These are phyloP conservation scores for Chelonoidis abingdonii DNA, from an alignment of 2,113 vertebrate genomes.

Conservation along the genomic window DNA sequence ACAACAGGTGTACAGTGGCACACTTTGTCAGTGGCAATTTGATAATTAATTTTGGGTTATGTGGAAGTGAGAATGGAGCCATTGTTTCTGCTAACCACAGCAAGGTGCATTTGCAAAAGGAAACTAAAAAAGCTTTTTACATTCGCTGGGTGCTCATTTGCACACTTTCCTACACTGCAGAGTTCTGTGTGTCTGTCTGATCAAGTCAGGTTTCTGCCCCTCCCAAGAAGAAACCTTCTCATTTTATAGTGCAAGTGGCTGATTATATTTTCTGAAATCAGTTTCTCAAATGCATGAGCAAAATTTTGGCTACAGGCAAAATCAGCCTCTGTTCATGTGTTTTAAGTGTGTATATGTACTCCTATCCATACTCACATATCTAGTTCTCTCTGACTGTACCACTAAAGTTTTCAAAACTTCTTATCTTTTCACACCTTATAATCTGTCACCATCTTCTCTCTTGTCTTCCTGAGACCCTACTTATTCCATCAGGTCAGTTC, in stretches of 20 bases:
- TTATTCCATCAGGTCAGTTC: too few relatives aligned
- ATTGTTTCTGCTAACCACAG: constrained; percentile 41
- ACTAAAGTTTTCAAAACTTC: not conserved
- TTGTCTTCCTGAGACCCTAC: not conserved
- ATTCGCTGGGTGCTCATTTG: not conserved
- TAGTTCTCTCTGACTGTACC: accelerated
- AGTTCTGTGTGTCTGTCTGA: not conserved
- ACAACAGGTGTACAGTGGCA: not conserved
- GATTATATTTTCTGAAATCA: not conserved
- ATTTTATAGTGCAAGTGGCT: constrained; percentile 28
- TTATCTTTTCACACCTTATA: not conserved
- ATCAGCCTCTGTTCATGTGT: not conserved
- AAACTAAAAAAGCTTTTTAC: not conserved
- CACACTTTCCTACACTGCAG: not conserved
- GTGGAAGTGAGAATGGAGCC: constrained; percentile 53
- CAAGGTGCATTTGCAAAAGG: constrained; percentile 59
- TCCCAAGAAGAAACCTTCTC: not conserved
- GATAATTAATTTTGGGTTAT: constrained; percentile 34
- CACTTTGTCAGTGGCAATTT: not conserved
- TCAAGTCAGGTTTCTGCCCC: not conserved
- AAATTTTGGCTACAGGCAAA: not conserved
- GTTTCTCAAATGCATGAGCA: not conserved
- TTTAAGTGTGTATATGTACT: not conserved
- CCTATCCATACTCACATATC: not conserved
- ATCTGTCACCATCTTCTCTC: not conserved